Conservation (phyloP, 1,140 invertebrate species). For the Akabosia matsudoensis region DNA sequence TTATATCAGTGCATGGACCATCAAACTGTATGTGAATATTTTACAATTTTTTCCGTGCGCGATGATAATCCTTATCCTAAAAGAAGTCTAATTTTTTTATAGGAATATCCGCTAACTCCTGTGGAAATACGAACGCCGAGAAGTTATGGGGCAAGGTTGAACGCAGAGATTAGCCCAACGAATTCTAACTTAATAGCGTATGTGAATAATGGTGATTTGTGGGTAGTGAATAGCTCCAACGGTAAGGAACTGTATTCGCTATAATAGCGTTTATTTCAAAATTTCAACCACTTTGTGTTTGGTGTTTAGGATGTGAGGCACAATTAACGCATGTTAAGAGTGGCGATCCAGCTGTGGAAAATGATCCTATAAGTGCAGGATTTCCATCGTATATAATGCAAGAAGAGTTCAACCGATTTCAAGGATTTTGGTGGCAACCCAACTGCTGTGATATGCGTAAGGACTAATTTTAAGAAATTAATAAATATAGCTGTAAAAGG, state of each 20-base stretch:
- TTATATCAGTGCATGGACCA: slow-evolving; percentile 74
- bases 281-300: background rate
- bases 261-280: too few relatives aligned
- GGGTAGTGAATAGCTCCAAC: slow-evolving; percentile 74
- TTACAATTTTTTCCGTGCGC: background rate
- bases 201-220: slow-evolving; percentile 85
- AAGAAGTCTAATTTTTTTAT: slow-evolving; percentile 47
- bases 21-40: slow-evolving; percentile 35
- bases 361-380: slow-evolving; percentile 84
- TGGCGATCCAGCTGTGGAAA: slow-evolving; percentile 66
- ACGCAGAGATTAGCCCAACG: slow-evolving; percentile 86
- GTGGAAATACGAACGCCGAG: slow-evolving; percentile 67
- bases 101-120: slow-evolving; percentile 67
- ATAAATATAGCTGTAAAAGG: background rate
- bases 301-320: slow-evolving; percentile 54
- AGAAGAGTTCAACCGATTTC: slow-evolving; percentile 94
- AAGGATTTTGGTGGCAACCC: slow-evolving; percentile 97
- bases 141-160: slow-evolving; percentile 67
- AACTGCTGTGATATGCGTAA: slow-evolving; percentile 23
- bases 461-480: background rate
- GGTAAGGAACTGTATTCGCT: slow-evolving; percentile 54
- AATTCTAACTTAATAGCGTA: slow-evolving; percentile 83
- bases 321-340: slow-evolving; percentile 79
- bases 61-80: too few relatives aligned
- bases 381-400: slow-evolving; percentile 96